Evolutionary conservation across 2,113 vertebrate genomes (phyloP), one percentile per base, ranked within the genome.

Genomic region (Cavia porcellus): DNA sequence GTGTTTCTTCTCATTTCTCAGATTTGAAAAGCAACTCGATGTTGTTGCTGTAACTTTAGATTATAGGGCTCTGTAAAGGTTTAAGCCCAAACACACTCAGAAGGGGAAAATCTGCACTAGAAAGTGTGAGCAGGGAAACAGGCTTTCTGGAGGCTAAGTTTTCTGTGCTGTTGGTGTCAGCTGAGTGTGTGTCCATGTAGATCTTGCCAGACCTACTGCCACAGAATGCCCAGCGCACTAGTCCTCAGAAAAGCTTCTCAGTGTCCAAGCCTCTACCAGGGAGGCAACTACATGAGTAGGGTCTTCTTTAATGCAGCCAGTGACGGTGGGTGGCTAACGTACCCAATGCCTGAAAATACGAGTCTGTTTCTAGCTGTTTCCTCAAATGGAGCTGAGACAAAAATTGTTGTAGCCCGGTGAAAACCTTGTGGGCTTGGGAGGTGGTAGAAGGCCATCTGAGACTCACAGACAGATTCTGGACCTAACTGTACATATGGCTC

Each of bases 1-100:
- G 35, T 1, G 94, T 97, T 95, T 97, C 72, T 96, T 97, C 72
- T 96, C 38, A 74, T 61, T 95, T 96, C 84, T 97, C 70, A 93
- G 61, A 89, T 91, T 72, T 61, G 59, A 68, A 86, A 93, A 95
- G 50, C 55, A 93, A 91, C 89, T 68, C 64, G 5, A 50, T 61
- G 42, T 81, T 75, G 86, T 82, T 4, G 17, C 19, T 96, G 57
- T 92, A 8, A 59, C 38, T 75, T 97, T 32, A 89, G 30, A 89
- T 50, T 92, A 81, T 15, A 95, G 42, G n/a, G 9, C 32, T 94
- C 91, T 66, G 32, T 84, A 15, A 66, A 81, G 50, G 11, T 92
- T 96, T 98, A 96, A 62, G 93, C 4, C 28, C 92, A 75, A 61
- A 57, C 80, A 90, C 81, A 64, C 5, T 38, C 62, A 81, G 84